A percentile compares a stretch with the other conserved stretches of the same genome.
Evolutionary conservation across 2,888 invertebrate genomes (phyloP).

Genomic region (Sminthurides aquaticus): DNA sequence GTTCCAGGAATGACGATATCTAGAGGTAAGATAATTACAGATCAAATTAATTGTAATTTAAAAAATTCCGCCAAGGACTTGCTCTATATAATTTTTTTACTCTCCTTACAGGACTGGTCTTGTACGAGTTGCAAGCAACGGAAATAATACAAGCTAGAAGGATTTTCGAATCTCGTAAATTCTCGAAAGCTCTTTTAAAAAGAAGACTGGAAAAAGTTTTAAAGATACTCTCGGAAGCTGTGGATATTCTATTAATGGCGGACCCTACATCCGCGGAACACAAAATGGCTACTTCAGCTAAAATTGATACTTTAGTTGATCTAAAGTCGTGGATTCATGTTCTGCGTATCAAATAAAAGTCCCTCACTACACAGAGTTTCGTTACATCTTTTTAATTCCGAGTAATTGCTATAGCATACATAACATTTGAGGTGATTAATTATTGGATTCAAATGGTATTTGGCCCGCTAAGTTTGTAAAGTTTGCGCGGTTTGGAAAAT

Average conservation of each 20-base stretch:
- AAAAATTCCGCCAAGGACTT: no score
- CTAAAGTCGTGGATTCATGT: conserved; percentile 30
- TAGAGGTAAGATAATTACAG: conserved; percentile 29
- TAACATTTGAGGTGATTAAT: no score
- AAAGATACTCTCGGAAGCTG: conserved; percentile 33
- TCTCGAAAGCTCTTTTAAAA: conserved; percentile 31
- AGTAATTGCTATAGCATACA: no score
- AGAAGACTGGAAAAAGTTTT: conserved; percentile 28
- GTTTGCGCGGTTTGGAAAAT: no score
- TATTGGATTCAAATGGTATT: no score
- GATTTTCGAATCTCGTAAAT: conserved; percentile 32
- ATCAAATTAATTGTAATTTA: no score
- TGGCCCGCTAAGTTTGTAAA: no score
- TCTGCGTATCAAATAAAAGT: conserved; percentile 12
- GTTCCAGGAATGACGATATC: conserved; percentile 36
- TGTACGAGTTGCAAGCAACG: conserved; percentile 39
- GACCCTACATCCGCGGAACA: conserved; percentile 26
- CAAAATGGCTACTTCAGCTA: conserved; percentile 29
- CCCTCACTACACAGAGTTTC: no score
- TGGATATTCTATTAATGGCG: conserved; percentile 35
- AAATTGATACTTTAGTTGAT: conserved; percentile 28
- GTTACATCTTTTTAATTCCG: no score
- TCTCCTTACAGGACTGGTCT: conserved; percentile 22
- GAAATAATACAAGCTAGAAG: conserved; percentile 29
- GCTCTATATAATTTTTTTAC: no score